A percentile compares a stretch with the other conserved stretches of the same genome.
These are phyloP conservation scores for Torymus auratus DNA, from an alignment of 2,888 invertebrate species.

Conservation along the genomic window DNA sequence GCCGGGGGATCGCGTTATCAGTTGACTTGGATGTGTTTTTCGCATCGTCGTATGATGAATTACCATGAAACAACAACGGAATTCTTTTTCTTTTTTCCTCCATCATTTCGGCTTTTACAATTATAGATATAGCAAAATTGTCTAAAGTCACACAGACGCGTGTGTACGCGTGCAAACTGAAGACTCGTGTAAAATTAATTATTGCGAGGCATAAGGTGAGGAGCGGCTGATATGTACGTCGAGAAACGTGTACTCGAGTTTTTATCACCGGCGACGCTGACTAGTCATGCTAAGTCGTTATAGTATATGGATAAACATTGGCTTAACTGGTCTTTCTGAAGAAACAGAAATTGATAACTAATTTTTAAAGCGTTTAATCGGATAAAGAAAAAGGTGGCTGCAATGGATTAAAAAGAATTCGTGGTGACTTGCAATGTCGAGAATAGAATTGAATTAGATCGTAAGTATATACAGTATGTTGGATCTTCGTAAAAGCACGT, in stretches of 20 bases:
- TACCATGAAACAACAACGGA: background rate
- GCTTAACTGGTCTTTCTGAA: background rate
- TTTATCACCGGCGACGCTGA: conserved; percentile 6
- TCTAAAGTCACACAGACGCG: too few species aligned
- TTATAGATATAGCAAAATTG: too few species aligned
- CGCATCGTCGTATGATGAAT: background rate
- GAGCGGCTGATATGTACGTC: background rate
- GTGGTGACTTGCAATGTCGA: too few species aligned
- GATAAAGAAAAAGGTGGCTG: too few species aligned
- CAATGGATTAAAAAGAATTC: too few species aligned
- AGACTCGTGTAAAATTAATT: too few species aligned
- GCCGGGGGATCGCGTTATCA: background rate
- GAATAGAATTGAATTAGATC: too few species aligned
- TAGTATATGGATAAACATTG: conserved; percentile 19
- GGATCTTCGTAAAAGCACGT: too few species aligned
- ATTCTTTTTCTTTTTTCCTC: background rate
- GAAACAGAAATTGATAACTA: background rate
- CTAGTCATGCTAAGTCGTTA: conserved; percentile 16
- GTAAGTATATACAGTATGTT: too few species aligned
- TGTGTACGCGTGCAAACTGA: too few species aligned
- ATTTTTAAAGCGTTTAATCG: too few species aligned
- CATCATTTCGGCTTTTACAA: background rate
- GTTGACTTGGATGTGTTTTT: too few species aligned
- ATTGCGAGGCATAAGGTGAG: background rate
- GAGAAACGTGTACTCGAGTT: conserved; percentile 14